These are phyloP conservation scores for Parasteatoda lunata DNA, from an alignment of 2,888 invertebrate species.

Conservation along the genomic window DNA sequence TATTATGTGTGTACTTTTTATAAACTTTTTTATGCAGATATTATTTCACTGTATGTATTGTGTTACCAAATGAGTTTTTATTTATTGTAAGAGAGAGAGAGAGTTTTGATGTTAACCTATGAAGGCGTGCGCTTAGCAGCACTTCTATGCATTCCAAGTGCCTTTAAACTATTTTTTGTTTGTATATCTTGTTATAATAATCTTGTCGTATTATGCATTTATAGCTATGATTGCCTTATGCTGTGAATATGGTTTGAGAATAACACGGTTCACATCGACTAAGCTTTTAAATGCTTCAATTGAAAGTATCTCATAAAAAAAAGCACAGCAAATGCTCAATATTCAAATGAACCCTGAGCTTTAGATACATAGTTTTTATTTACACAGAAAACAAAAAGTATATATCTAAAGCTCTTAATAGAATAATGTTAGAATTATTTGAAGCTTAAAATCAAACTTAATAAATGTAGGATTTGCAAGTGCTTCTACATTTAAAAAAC, in stretches of 20 bases:
- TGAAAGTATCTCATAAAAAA: too few species aligned
- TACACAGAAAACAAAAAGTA: too few species aligned
- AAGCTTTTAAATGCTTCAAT: too few species aligned
- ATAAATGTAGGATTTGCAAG: too few species aligned
- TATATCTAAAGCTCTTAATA: too few species aligned
- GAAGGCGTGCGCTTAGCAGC: conserved; percentile 33
- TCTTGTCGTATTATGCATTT: conserved; percentile 2
- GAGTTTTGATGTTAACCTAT: conserved; percentile 11
- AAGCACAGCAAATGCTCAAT: too few species aligned
- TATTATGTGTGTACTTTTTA: conserved; percentile 46
- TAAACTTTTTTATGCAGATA: conserved; percentile 66
- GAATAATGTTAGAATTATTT: too few species aligned
- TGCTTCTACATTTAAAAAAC: too few species aligned
- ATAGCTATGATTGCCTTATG: conserved; percentile 14
- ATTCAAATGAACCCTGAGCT: too few species aligned
- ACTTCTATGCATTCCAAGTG: conserved; percentile 66
- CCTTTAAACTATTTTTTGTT: conserved; percentile 28
- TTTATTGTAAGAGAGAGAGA: conserved; percentile 49
- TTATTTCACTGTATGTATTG: conserved; percentile 59
- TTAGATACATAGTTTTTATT: too few species aligned
- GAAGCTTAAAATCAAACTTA: too few species aligned
- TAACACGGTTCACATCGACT: background rate
- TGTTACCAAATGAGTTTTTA: conserved; percentile 63
- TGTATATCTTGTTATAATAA: background rate
- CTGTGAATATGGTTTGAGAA: conserved; percentile 21